phyloP scores from a whole-genome alignment of 2,797 vertebrate species.

The Crenichthys baileyi region DNA sequence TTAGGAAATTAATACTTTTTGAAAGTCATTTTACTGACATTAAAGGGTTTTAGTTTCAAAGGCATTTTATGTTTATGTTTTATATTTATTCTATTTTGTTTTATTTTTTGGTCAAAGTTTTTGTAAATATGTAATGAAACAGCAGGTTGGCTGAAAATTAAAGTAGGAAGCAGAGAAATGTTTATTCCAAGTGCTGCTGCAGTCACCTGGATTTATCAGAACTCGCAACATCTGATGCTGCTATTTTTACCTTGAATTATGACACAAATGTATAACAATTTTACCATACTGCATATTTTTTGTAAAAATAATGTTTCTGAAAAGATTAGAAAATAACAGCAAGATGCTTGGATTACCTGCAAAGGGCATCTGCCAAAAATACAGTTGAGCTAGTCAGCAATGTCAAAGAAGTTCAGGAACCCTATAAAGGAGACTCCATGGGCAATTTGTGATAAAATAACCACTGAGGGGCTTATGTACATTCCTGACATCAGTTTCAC shows the following conservation, averaged over 20 bases:
- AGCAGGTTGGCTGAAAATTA: conserved; percentile 16
- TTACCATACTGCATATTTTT: neutral
- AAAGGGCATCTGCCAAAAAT: conserved; percentile 18
- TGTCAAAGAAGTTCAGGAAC: conserved; percentile 25
- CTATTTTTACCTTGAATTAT: neutral
- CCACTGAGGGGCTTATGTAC: conserved; percentile 43
- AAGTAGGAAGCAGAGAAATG: conserved; percentile 8
- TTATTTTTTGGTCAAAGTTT: neutral
- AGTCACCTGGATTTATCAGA: conserved; percentile 27
- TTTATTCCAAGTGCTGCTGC: conserved; percentile 18
- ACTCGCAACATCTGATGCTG: conserved; percentile 3
- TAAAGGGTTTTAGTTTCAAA: neutral
- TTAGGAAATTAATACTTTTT: neutral
- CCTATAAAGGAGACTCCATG: conserved; percentile 19
- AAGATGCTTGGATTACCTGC: neutral
- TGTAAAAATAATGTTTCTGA: neutral
- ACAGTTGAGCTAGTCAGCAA: conserved; percentile 28
- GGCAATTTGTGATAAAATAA: conserved; percentile 52
- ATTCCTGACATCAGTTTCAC: conserved; percentile 40
- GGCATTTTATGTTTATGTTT: too few species aligned
- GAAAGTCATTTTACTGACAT: neutral
- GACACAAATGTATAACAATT: neutral
- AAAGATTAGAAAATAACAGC: conserved; percentile 7
- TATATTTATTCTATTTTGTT: too few species aligned
- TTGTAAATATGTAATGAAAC: conserved; percentile 6